These are phyloP conservation scores for Lumbricus terrestris DNA, from an alignment of 2,888 invertebrate species.

Conservation along the genomic window DNA sequence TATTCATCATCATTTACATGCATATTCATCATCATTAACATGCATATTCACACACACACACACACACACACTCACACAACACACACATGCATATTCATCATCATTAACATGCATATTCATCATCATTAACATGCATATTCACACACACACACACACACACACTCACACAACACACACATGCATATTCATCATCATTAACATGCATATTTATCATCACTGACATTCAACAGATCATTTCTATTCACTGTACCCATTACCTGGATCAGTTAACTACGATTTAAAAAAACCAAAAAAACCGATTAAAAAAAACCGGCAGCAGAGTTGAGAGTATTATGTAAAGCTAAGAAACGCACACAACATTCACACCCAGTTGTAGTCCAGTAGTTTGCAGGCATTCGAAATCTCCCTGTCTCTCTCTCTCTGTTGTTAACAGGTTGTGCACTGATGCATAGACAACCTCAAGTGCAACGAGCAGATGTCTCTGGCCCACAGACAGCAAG, in stretches of 20 bases:
- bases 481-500: background rate
- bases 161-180: too few species aligned
- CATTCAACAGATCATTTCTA: conserved; percentile 3
- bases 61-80: too few species aligned
- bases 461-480: background rate
- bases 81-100: too few species aligned
- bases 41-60: background rate
- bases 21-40: too few species aligned
- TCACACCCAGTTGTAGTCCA: background rate
- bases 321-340: background rate
- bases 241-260: background rate
- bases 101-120: too few species aligned
- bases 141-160: background rate
- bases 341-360: background rate
- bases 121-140: too few species aligned
- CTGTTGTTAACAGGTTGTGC: background rate
- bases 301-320: background rate
- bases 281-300: too few species aligned
- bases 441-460: background rate
- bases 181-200: too few species aligned
- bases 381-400: background rate
- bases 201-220: background rate
- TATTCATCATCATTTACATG: too few species aligned
- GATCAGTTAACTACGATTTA: background rate
- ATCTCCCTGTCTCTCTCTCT: background rate